Evolutionary conservation across 1,140 invertebrate genomes (phyloP).

Genomic region (Cataglyphis hispanica): DNA sequence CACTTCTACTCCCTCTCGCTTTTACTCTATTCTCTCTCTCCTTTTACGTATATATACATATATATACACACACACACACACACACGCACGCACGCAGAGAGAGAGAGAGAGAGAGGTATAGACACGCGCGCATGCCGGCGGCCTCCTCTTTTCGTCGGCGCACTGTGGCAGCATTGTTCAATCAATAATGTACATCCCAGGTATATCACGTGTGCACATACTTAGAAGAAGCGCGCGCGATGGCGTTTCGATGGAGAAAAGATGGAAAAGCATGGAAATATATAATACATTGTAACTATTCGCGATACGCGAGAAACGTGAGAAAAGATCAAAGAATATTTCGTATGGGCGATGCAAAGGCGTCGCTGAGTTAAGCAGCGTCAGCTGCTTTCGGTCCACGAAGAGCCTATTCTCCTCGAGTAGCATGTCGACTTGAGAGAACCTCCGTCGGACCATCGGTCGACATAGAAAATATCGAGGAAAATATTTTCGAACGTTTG

Average conservation of each 20-base stretch:
- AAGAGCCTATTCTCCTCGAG: constrained; percentile 67
- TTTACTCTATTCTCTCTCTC: constrained; percentile 6
- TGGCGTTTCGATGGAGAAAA: constrained; percentile 4
- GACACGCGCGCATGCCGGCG: constrained; percentile 17
- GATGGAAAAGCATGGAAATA: constrained; percentile 62
- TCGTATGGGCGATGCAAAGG: constrained; percentile 58
- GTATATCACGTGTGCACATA: constrained; percentile 71
- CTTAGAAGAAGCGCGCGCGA: constrained; percentile 62
- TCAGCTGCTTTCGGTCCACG: constrained; percentile 71
- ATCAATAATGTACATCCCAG: constrained; percentile 78
- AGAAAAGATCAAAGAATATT: constrained; percentile 77
- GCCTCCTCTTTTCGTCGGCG: constrained; percentile 67
- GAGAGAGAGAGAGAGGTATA: neutral
- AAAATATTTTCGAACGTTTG: constrained; percentile 49
- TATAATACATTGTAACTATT: constrained; percentile 39
- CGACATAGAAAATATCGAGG: constrained; percentile 15
- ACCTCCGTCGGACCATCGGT: constrained; percentile 28
- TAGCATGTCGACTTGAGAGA: constrained; percentile 58
- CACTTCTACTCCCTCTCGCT: constrained; percentile 5
- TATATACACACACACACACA: no score
- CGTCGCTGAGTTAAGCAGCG: constrained; percentile 76
- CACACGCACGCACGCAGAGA: no score
- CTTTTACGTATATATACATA: neutral
- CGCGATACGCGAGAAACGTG: constrained; percentile 60
- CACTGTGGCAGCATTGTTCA: constrained; percentile 72